Evolutionary conservation across 30 jellyfish, hydroid and myxozoan species (phyloP).

Genomic region (Mastigias papua): DNA sequence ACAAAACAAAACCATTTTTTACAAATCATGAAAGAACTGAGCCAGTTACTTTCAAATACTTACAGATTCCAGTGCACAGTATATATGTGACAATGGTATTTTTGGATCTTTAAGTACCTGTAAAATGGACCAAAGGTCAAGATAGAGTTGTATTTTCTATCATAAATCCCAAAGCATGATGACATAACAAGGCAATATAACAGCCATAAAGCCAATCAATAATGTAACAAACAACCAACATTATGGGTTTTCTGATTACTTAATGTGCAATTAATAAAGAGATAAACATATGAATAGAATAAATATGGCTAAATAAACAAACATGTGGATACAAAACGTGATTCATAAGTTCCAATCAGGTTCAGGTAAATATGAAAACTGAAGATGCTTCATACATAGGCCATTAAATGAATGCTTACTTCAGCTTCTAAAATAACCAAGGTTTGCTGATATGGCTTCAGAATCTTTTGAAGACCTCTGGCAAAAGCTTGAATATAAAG

Average conservation of each 20-base stretch:
- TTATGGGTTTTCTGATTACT: background rate
- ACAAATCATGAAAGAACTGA: background rate
- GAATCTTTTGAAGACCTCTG: slow-evolving; percentile 77
- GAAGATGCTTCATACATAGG: background rate
- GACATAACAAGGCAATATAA: no score
- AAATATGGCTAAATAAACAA: no score
- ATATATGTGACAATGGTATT: slow-evolving; percentile 81
- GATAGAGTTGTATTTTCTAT: no score
- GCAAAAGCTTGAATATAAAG: slow-evolving; percentile 88
- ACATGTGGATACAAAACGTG: no score
- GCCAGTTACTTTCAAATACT: no score
- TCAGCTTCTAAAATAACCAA: slow-evolving; percentile 73
- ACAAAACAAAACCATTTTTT: background rate
- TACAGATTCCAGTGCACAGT: slow-evolving; percentile 82
- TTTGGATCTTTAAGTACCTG: slow-evolving; percentile 85
- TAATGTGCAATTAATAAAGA: no score
- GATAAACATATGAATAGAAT: no score
- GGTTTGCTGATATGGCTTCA: slow-evolving; percentile 79
- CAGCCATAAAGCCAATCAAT: background rate
- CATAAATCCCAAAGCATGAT: no score
- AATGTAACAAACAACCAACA: background rate
- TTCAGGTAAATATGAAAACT: no score
- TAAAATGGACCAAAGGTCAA: background rate
- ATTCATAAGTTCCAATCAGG: no score
- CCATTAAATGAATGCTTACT: slow-evolving; percentile 18